Conservation (phyloP, 2,888 invertebrate genomes). For the Scaptomyza parva region DNA sequence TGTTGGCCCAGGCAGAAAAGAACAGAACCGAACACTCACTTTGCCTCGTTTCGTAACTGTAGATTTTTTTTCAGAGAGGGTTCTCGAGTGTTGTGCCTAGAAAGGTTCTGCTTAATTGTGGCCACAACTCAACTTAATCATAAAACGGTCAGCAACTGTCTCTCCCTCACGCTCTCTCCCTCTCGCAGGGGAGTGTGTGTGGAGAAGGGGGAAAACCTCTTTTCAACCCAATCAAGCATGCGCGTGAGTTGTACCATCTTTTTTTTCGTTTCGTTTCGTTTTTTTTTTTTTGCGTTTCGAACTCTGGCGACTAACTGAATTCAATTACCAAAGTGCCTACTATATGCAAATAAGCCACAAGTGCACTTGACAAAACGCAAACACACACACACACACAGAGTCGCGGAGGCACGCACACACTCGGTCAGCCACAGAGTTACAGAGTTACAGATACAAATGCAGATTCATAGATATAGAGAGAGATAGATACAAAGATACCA, state of each 20-base stretch:
- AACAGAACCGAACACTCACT: background rate
- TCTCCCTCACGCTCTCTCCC: background rate
- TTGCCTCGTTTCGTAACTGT: slow-evolving; percentile 66
- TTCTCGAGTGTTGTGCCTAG: slow-evolving; percentile 66
- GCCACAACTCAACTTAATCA: slow-evolving; percentile 73
- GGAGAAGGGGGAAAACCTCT: background rate
- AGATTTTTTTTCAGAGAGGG: slow-evolving; percentile 36
- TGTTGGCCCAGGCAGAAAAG: slow-evolving; percentile 1
- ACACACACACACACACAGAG: slow-evolving; percentile 39
- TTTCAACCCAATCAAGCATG: slow-evolving; percentile 70
- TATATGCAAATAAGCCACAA: slow-evolving; percentile 82
- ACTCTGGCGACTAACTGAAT: slow-evolving; percentile 76
- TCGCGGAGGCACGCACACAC: slow-evolving; percentile 2
- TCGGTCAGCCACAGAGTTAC: slow-evolving; percentile 36
- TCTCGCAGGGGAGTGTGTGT: background rate
- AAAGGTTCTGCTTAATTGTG: slow-evolving; percentile 78
- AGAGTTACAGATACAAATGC: slow-evolving; percentile 52
- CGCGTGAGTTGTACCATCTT: slow-evolving; percentile 74
- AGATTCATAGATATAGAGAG: slow-evolving; percentile 41
- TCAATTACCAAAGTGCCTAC: slow-evolving; percentile 82
- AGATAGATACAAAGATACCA: slow-evolving; percentile 51
- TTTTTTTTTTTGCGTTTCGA: slow-evolving; percentile 44
- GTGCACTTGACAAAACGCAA: slow-evolving; percentile 79
- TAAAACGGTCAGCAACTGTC: slow-evolving; percentile 50
- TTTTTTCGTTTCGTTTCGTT: background rate